A percentile compares a stretch with the other conserved stretches of the same genome.
phyloP scores from a whole-genome alignment of 1,140 invertebrate genomes.

The Meloidogyne floridensis region DNA sequence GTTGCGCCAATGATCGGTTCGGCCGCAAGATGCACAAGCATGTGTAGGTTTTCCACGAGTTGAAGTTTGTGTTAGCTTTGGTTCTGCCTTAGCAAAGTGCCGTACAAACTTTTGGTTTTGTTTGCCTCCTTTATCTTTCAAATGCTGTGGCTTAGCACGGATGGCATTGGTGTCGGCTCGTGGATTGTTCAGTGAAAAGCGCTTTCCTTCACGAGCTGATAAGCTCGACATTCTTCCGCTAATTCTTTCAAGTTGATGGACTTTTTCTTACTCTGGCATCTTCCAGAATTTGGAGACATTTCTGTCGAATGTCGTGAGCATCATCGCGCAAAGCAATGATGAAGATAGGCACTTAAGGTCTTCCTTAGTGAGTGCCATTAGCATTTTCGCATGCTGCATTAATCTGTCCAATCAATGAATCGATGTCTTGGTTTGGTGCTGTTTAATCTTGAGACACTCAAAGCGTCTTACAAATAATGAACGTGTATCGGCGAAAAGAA shows the following conservation, averaged over 20 bases:
- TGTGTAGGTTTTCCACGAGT: neutral
- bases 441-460: no score
- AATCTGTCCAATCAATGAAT: no score
- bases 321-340: no score
- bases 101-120: neutral
- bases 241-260: neutral
- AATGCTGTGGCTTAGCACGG: neutral
- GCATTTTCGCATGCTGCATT: no score
- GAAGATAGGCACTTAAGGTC: no score
- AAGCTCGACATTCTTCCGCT: neutral
- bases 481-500: no score
- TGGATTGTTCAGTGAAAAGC: constrained; percentile 7
- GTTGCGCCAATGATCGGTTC: neutral
- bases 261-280: neutral
- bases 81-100: neutral
- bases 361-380: no score
- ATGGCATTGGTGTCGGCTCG: neutral
- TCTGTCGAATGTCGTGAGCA: neutral
- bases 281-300: constrained; percentile 4
- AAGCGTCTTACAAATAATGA: no score
- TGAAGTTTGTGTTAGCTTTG: neutral
- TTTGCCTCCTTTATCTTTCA: neutral
- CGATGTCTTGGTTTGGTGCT: no score
- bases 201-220: neutral
- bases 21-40: neutral